These are phyloP conservation scores for Sphenodon punctatus DNA, from an alignment of 2,797 vertebrate species.

Conservation along the genomic window DNA sequence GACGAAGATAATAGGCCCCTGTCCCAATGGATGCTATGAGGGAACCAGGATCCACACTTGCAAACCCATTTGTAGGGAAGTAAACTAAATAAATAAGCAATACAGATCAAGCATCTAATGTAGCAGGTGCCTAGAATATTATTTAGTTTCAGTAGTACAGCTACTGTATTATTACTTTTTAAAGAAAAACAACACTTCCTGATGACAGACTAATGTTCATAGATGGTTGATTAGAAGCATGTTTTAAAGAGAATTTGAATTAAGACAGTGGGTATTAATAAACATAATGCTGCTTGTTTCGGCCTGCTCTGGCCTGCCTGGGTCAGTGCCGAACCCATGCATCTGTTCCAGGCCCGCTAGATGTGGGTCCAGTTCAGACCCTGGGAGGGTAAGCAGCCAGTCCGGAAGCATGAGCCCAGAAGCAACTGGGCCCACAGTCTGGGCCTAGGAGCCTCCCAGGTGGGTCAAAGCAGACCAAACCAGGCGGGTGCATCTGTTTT, in stretches of 20 bases:
- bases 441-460: no score
- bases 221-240: background rate
- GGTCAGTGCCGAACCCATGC: no score
- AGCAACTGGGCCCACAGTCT: no score
- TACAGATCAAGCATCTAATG: rapidly evolving
- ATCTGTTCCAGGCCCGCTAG: no score
- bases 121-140: background rate
- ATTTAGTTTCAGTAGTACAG: background rate
- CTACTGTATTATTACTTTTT: background rate
- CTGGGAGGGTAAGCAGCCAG: no score
- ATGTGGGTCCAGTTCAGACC: no score
- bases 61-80: background rate
- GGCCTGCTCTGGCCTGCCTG: no score
- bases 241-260: background rate
- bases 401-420: no score
- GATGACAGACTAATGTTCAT: background rate
- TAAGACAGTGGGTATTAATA: no score
- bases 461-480: no score
- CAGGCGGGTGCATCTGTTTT: no score
- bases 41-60: background rate
- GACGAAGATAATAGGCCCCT: background rate
- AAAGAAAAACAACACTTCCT: background rate
- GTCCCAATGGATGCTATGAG: background rate
- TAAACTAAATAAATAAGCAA: background rate
- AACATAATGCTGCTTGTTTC: no score